These are phyloP conservation scores for Phoxinus phoxinus DNA, from an alignment of 2,113 vertebrate species.

Conservation along the genomic window DNA sequence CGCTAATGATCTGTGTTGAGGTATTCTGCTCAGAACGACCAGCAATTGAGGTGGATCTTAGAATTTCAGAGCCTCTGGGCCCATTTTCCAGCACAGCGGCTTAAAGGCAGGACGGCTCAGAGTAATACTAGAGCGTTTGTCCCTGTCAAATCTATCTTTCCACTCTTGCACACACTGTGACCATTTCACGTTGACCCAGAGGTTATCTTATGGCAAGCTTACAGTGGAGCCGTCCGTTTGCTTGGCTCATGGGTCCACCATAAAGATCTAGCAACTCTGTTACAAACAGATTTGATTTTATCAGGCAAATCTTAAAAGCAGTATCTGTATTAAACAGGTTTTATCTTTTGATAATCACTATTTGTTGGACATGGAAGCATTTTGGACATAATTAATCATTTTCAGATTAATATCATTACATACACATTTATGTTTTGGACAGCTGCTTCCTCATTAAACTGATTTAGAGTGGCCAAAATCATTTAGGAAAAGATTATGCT, in stretches of 20 bases:
- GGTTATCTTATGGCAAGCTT: slow-evolving; percentile 56
- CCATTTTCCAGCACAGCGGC: slow-evolving; percentile 18
- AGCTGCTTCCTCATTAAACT: not conserved
- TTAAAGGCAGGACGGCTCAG: slow-evolving; percentile 12
- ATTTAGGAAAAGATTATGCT: not conserved
- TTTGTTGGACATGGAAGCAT: slow-evolving; percentile 27
- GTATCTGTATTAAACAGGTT: slow-evolving; percentile 35
- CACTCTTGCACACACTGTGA: slow-evolving; percentile 38
- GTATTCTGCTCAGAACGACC: slow-evolving; percentile 13
- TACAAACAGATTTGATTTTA: slow-evolving; percentile 51
- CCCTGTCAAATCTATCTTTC: slow-evolving; percentile 44
- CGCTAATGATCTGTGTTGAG: slow-evolving; percentile 1
- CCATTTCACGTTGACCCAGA: slow-evolving; percentile 50
- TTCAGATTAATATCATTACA: not conserved
- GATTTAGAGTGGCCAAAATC: not conserved
- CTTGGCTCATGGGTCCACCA: slow-evolving; percentile 44
- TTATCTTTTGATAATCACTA: slow-evolving; percentile 32
- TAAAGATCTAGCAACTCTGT: slow-evolving; percentile 34
- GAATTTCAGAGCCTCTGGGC: slow-evolving; percentile 16
- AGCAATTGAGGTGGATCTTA: slow-evolving; percentile 24
- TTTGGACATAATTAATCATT: not conserved
- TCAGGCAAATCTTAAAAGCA: slow-evolving; percentile 46
- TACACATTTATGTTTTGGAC: not conserved
- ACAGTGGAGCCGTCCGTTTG: slow-evolving; percentile 41
- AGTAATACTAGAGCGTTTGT: slow-evolving; percentile 10